Evolutionary conservation across 2,888 invertebrate species (phyloP).

Genomic region (Agrotis puta): DNA sequence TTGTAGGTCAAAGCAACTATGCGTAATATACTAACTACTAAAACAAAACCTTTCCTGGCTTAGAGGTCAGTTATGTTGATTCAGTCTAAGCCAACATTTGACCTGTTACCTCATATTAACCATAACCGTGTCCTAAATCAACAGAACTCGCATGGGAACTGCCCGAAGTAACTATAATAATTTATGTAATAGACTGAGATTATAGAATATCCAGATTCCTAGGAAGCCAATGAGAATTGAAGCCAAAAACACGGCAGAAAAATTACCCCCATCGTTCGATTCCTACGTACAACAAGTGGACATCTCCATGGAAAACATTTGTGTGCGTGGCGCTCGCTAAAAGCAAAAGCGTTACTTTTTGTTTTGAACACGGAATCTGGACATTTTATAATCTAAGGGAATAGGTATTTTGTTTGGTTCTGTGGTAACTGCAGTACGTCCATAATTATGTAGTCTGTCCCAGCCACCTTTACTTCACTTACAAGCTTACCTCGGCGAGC

Average conservation of each 20-base stretch:
- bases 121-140: slow-evolving; percentile 21
- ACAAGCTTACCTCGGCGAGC: too few species aligned
- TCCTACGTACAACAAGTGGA: too few species aligned
- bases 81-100: not conserved
- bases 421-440: not conserved
- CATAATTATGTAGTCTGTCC: not conserved
- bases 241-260: too few species aligned
- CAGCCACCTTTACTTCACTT: not conserved
- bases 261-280: too few species aligned
- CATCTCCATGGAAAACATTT: too few species aligned
- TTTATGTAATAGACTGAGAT: not conserved
- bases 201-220: too few species aligned
- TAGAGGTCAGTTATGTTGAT: slow-evolving; percentile 21
- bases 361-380: too few species aligned
- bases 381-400: too few species aligned
- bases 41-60: slow-evolving; percentile 6
- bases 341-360: too few species aligned
- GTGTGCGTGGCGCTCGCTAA: too few species aligned
- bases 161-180: not conserved
- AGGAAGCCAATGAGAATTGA: too few species aligned
- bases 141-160: not conserved
- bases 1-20: not conserved
- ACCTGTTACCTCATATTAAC: not conserved
- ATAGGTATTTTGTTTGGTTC: not conserved
- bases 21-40: not conserved